Evolutionary conservation across 2,797 vertebrate species (phyloP).

Genomic region (Neopelma chrysocephalum): DNA sequence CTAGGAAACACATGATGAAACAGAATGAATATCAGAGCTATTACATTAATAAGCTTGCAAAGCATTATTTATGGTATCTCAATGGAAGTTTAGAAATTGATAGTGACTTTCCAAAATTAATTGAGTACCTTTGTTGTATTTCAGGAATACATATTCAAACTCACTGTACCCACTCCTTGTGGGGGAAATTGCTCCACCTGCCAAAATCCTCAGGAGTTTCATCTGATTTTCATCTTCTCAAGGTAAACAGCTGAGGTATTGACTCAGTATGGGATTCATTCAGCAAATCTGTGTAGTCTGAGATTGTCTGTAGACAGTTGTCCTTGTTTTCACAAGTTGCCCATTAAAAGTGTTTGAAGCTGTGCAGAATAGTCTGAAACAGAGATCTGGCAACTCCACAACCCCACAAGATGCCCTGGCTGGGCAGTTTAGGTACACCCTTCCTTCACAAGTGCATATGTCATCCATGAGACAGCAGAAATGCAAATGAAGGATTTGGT

Average conservation of each 20-base stretch:
- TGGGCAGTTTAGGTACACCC: background rate
- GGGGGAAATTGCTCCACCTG: background rate
- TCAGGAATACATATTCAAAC: background rate
- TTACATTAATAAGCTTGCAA: slow-evolving; percentile 61
- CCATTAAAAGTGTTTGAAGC: background rate
- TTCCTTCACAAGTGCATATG: background rate
- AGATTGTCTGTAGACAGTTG: background rate
- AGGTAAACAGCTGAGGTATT: background rate
- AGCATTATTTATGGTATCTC: slow-evolving; percentile 45
- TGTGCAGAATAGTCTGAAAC: background rate
- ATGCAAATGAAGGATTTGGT: background rate
- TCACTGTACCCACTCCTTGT: background rate
- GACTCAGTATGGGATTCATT: background rate
- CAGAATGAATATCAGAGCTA: slow-evolving; percentile 40
- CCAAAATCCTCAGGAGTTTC: background rate
- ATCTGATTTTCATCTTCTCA: slow-evolving; percentile 14
- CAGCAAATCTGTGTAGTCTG: background rate
- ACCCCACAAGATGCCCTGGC: background rate
- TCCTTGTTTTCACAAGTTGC: background rate
- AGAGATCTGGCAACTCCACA: background rate
- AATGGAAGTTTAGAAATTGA: slow-evolving; percentile 45
- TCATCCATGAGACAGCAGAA: background rate
- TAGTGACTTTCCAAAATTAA: slow-evolving; percentile 42
- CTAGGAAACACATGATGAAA: slow-evolving; percentile 47
- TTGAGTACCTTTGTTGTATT: slow-evolving; percentile 38